Percentiles rank a stretch among this genome's conserved stretches.
Conservation (phyloP, 2,797 vertebrate genomes). For the Telmatherina bonti region DNA sequence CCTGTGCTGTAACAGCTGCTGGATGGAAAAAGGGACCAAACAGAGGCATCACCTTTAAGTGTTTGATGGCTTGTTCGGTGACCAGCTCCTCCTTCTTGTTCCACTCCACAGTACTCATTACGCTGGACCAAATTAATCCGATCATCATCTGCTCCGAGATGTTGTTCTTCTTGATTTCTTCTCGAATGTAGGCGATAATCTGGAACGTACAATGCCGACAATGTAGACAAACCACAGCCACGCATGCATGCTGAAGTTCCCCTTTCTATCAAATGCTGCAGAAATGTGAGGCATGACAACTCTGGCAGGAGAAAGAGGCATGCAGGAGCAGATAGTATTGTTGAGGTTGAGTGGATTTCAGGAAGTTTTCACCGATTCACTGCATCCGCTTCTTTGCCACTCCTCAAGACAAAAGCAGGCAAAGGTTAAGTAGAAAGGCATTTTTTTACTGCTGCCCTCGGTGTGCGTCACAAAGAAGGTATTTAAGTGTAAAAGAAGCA, state of each 20-base stretch:
- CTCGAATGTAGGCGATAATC: conserved; percentile 90
- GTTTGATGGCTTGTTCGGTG: conserved; percentile 98
- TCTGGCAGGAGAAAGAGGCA: conserved; percentile 15
- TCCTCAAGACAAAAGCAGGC: conserved; percentile 36
- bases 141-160: conserved; percentile 93
- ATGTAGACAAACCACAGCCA: not conserved
- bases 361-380: conserved; percentile 42
- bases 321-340: conserved; percentile 32
- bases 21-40: not conserved
- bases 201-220: conserved; percentile 57
- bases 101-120: conserved; percentile 96
- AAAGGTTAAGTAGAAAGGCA: conserved; percentile 39
- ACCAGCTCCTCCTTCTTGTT: conserved; percentile 98
- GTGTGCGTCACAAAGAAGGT: conserved; percentile 4
- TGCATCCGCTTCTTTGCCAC: conserved; percentile 22
- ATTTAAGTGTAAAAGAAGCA: not conserved
- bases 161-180: conserved; percentile 95
- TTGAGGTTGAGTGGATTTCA: conserved; percentile 46
- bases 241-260: not conserved
- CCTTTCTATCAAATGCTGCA: conserved; percentile 38
- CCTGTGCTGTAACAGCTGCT: not conserved
- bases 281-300: conserved; percentile 8
- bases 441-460: conserved; percentile 15
- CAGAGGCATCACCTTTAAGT: conserved; percentile 89
- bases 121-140: conserved; percentile 90